phyloP scores from a whole-genome alignment of 2,888 invertebrate genomes.

The Pediacus dermestoides region DNA sequence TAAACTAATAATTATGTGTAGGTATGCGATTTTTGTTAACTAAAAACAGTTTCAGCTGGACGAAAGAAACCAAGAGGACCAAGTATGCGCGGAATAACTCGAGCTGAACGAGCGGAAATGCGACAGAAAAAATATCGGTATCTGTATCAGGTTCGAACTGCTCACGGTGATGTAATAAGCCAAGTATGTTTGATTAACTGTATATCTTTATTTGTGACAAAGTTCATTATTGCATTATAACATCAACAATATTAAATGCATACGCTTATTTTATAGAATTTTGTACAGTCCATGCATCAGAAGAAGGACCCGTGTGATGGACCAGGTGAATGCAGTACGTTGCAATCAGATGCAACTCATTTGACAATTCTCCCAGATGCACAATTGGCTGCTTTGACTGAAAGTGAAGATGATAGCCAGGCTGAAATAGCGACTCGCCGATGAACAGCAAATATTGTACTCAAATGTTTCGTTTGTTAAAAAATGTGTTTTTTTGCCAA shows the following conservation, averaged over 20 bases:
- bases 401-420: constrained; percentile 58
- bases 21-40: constrained; percentile 17
- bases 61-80: constrained; percentile 50
- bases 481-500: no score
- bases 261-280: constrained; percentile 60
- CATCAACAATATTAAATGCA: no score
- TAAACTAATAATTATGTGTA: constrained; percentile 3
- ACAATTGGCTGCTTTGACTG: constrained; percentile 54
- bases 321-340: constrained; percentile 65
- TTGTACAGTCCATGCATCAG: constrained; percentile 75
- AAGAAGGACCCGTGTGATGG: constrained; percentile 60
- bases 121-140: constrained; percentile 82
- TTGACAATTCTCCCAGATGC: constrained; percentile 72
- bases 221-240: no score
- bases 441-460: no score
- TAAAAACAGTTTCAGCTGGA: constrained; percentile 50
- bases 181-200: constrained; percentile 56
- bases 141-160: constrained; percentile 83
- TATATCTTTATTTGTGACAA: no score
- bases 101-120: constrained; percentile 75
- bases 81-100: constrained; percentile 55
- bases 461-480: no score
- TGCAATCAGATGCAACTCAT: constrained; percentile 75
- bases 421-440: constrained; percentile 40
- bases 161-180: constrained; percentile 86